Base-by-base conservation (phyloP, 2,888 invertebrate genomes). In the Pandemis corylana region DNA sequence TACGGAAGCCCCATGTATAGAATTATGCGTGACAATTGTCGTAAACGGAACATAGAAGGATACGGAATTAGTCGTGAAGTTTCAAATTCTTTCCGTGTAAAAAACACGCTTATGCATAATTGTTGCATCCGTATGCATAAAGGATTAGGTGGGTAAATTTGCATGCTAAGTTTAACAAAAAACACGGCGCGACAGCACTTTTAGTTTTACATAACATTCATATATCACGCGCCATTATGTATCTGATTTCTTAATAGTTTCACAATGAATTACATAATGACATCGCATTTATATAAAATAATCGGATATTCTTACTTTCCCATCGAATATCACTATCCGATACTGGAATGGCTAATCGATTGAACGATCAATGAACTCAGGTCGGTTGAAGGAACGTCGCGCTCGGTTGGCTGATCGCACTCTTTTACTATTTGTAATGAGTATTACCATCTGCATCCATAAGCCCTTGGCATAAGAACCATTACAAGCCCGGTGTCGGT, bases 321-420 rank as follows among this genome's bases (percentile, higher is more conserved):
- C 88, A 89, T 87, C 84, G 83, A 85, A 84, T 81, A 87, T 84
- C 83, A 89, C 84, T 83, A 89, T 88, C 84, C 80, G 87, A 90
- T 89, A 77, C 74, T 81, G 77, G 78, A 80, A 73, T 72, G 74
- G 76, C 87, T 88, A 89, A 90, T 71, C 66, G 68, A 89, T 89
- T 87, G 85, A n/a, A 83, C 86, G 91, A 88, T 82, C 92, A 88
- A 87, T 90, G 92, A 91, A 91, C 92, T 80, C 81, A 85, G 88
- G 92, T 46, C 46, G 46, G 46, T 92, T 93, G 92, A 93, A 93
- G 85, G 92, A 90, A 93, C 94, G 93, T 90, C 84, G 80, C 93
- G 93, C 91, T 89, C 79, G 85, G 88, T 77, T 88, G 88, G 77
- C 77, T 88, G 87, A 89, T 89, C 80, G 80, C 75, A 77, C 76